Evolutionary conservation across 2,797 vertebrate species (phyloP), one percentile per base, ranked within the genome.

Genomic region (Phrynocephalus vlangalii): DNA sequence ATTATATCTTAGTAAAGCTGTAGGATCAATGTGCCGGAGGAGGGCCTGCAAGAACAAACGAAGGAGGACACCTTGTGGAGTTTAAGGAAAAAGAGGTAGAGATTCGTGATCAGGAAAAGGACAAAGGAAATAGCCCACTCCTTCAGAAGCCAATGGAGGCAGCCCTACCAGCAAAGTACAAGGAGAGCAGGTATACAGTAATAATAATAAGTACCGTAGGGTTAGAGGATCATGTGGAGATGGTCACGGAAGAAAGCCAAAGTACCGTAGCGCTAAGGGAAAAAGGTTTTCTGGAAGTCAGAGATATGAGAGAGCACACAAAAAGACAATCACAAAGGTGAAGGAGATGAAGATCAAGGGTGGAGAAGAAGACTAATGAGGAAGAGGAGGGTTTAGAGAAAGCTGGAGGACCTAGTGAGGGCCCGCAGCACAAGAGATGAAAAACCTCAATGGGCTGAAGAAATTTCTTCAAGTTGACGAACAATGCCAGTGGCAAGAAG

Each of bases 151-250:
- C 38, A 85, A 90, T 82, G 86, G 85, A 95, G 89, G 87, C 90
- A 92, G 86, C 80, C 89, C 94, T 92, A 88, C 91, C 89, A 86
- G 91, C 84, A 81, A 92, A 95, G 85, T 91, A 94, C 87, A 89
- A 94, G 91, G 91, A 85, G 81, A 94, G 68, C 90, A 92, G 94
- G 83, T 95, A 94, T 95, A 95, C 91, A 92, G 91, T 93, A 95
- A 91, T 94, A 96, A 92, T 92, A 94, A 93, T 92, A 92, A 91
- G 92, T 95, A 90, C 85, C 86, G 87, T 84, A 94, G 83, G 92
- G 94, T 96, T 95, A 94, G 91, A 92, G 91, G 87, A 94, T 95
- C 92, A 92, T 92, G 93, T 90, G 91, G 94, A 94, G 94, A 92
- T 93, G 93, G 94, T 93, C 94, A 94, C 60, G 86, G 93, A 94